phyloP scores from a whole-genome alignment of 2,888 invertebrate genomes.

The Synergus gifuensis region DNA sequence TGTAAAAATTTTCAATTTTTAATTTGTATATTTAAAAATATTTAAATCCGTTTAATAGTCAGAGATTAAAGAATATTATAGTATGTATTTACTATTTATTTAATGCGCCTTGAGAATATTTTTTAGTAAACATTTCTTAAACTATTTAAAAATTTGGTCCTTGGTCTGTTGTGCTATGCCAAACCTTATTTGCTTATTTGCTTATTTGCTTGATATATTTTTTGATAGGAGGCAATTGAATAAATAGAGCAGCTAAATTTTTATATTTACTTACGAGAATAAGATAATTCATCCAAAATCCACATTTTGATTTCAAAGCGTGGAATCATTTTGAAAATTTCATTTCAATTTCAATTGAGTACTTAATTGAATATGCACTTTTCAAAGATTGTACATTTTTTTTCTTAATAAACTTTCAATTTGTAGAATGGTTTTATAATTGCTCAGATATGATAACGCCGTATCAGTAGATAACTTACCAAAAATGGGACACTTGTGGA shows the following conservation, averaged over 20 bases:
- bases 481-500: slow-evolving; percentile 16
- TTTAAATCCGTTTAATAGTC: too few species aligned
- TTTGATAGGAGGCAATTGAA: not conserved
- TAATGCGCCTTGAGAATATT: too few species aligned
- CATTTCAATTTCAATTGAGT: not conserved
- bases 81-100: too few species aligned
- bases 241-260: not conserved
- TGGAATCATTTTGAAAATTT: not conserved
- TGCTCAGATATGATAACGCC: slow-evolving; percentile 4
- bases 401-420: not conserved
- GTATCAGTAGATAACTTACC: slow-evolving; percentile 2
- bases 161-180: not conserved
- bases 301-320: not conserved
- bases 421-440: not conserved
- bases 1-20: too few species aligned
- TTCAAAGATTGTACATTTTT: not conserved
- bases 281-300: not conserved
- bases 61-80: too few species aligned
- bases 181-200: not conserved
- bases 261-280: not conserved
- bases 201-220: not conserved
- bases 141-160: not conserved
- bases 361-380: not conserved
- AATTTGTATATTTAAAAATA: too few species aligned
- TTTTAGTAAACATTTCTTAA: too few species aligned